Evolutionary conservation across 1,140 invertebrate genomes (phyloP).

Genomic region (Cotesia typhae): DNA sequence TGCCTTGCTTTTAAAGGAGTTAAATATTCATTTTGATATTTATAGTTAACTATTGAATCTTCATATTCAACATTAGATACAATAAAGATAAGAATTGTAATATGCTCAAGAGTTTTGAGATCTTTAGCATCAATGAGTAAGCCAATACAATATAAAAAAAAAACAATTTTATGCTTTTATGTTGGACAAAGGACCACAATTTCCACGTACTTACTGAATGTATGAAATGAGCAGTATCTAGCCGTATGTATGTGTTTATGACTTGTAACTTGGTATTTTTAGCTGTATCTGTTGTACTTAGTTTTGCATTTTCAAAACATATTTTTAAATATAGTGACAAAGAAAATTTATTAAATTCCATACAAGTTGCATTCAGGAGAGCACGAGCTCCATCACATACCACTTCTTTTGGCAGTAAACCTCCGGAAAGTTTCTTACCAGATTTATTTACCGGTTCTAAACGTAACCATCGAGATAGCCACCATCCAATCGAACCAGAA

Average conservation of each 20-base stretch:
- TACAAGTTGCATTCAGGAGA: neutral
- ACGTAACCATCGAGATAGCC: neutral
- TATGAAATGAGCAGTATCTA: neutral
- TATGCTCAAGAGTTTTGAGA: neutral
- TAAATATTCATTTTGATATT: too few species aligned
- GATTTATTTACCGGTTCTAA: neutral
- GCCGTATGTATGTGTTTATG: neutral
- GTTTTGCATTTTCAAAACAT: neutral
- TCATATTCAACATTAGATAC: too few species aligned
- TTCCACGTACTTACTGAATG: neutral
- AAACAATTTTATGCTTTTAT: neutral
- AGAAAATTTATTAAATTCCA: neutral
- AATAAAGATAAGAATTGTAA: neutral
- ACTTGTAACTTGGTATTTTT: neutral
- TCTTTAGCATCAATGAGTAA: neutral
- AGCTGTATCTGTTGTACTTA: too few species aligned
- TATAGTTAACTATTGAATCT: too few species aligned
- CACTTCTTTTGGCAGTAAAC: neutral
- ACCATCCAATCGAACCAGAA: neutral
- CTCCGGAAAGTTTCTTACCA: neutral
- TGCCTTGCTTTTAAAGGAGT: neutral
- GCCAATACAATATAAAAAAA: neutral
- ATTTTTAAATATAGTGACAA: neutral
- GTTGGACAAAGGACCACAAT: neutral
- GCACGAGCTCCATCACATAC: too few species aligned